Percentiles rank a stretch among this genome's conserved stretches.
These are phyloP conservation scores for Xylota sylvarum DNA, from an alignment of 2,888 invertebrate species.

Conservation along the genomic window DNA sequence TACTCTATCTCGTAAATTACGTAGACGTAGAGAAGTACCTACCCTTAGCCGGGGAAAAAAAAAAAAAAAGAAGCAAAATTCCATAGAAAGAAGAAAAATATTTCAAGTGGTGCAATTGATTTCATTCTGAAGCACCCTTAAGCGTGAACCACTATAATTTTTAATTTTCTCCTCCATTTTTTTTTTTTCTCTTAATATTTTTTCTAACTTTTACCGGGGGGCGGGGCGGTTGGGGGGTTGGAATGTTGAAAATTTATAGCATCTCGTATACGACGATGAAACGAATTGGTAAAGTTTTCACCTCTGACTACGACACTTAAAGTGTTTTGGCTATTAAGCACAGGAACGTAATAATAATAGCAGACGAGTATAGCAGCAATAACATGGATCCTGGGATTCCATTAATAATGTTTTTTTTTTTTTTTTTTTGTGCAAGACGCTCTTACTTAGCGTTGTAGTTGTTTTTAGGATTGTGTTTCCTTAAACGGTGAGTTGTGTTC, in stretches of 20 bases:
- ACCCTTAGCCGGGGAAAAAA: neutral
- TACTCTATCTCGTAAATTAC: constrained; percentile 54
- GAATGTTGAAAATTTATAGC: constrained; percentile 66
- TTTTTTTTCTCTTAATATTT: constrained; percentile 29
- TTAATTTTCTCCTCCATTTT: constrained; percentile 62
- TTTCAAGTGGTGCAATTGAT: constrained; percentile 75
- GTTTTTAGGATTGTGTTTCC: neutral
- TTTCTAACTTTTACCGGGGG: constrained; percentile 41
- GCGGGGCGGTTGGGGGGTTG: neutral
- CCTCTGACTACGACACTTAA: constrained; percentile 74
- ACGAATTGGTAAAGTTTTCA: constrained; percentile 74
- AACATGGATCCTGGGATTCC: constrained; percentile 52
- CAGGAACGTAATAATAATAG: constrained; percentile 72
- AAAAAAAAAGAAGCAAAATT: constrained; percentile 15
- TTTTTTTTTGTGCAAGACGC: neutral
- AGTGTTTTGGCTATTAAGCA: constrained; percentile 75
- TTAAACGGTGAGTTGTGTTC: neutral
- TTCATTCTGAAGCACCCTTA: constrained; percentile 71
- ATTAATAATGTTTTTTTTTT: constrained; percentile 43
- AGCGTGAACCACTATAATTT: constrained; percentile 76
- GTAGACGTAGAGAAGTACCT: constrained; percentile 38
- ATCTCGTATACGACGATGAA: constrained; percentile 58
- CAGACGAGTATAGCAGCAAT: constrained; percentile 49
- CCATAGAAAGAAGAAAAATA: constrained; percentile 50
- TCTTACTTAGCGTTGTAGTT: constrained; percentile 4